These are phyloP conservation scores for Kryptopterus vitreolus DNA, from an alignment of 2,797 vertebrate genomes.

Conservation along the genomic window DNA sequence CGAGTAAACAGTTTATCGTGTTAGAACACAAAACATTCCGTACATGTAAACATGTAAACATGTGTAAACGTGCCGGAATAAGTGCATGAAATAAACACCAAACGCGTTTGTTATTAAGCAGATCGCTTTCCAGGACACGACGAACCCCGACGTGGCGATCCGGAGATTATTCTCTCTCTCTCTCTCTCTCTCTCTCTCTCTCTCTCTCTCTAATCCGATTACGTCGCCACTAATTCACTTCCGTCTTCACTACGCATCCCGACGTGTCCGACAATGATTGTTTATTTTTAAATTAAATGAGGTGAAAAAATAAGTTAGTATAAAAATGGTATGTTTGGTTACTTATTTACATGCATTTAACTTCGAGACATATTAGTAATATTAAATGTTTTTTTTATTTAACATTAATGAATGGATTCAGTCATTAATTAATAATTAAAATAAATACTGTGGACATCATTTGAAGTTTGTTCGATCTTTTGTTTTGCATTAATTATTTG, in stretches of 20 bases:
- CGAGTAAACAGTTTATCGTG: background rate
- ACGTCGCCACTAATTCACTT: slow-evolving; percentile 18
- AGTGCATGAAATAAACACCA: background rate
- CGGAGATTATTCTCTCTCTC: slow-evolving; percentile 21
- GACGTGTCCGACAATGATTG: background rate
- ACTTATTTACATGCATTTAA: too few species aligned
- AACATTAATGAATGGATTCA: too few species aligned
- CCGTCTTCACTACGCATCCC: background rate
- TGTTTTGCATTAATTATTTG: too few species aligned
- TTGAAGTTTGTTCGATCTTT: too few species aligned
- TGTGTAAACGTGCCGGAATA: background rate
- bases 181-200: too few species aligned
- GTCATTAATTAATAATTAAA: too few species aligned
- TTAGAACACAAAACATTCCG: background rate
- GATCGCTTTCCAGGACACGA: slow-evolving; percentile 21
- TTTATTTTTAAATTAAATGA: too few species aligned
- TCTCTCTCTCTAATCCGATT: slow-evolving; percentile 18
- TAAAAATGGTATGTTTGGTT: too few species aligned
- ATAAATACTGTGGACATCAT: too few species aligned
- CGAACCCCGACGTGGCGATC: slow-evolving; percentile 2
- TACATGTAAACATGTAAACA: background rate
- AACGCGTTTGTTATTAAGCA: background rate
- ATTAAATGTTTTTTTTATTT: too few species aligned
- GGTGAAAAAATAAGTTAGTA: too few species aligned
- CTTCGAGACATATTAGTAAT: too few species aligned